Conservation (phyloP, 1,140 invertebrate genomes). For the Drosophila parvula region DNA sequence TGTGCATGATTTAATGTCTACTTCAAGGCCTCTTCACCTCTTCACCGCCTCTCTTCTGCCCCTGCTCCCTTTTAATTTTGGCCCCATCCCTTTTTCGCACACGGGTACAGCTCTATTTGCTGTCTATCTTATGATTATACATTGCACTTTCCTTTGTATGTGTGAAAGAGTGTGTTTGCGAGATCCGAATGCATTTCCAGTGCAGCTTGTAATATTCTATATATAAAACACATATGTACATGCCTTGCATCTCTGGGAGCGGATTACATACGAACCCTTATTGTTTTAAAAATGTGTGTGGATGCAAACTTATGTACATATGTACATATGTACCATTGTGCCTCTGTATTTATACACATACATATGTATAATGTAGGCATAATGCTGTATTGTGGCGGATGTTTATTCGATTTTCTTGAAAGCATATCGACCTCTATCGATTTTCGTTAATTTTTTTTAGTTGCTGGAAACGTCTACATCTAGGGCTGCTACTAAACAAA, state of each 20-base stretch:
- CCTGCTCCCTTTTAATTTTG: background rate
- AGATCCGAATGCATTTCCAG: conserved; percentile 66
- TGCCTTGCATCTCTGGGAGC: background rate
- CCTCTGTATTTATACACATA: background rate
- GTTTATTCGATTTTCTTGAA: conserved; percentile 28
- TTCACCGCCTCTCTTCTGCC: conserved; percentile 4
- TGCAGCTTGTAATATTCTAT: conserved; percentile 39
- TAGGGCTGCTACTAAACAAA: background rate
- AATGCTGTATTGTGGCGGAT: conserved; percentile 4
- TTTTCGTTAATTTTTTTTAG: conserved; percentile 13
- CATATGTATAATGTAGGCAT: background rate
- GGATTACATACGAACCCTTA: conserved; percentile 7
- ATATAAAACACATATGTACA: background rate
- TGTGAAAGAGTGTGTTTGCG: conserved; percentile 10
- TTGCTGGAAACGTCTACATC: background rate
- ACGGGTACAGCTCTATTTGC: conserved; percentile 35
- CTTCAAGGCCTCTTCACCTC: conserved; percentile 43
- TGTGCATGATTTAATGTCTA: conserved; percentile 69
- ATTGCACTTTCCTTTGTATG: conserved; percentile 28
- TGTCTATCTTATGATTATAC: conserved; percentile 59
- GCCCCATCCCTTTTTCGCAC: conserved; percentile 2
- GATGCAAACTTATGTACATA: conserved; percentile 9
- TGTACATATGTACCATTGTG: conserved; percentile 7
- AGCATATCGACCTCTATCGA: conserved; percentile 27
- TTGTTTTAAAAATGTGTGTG: background rate